Evolutionary conservation across 2,113 vertebrate species (phyloP).

Genomic region (Coptodon bakossiorum): DNA sequence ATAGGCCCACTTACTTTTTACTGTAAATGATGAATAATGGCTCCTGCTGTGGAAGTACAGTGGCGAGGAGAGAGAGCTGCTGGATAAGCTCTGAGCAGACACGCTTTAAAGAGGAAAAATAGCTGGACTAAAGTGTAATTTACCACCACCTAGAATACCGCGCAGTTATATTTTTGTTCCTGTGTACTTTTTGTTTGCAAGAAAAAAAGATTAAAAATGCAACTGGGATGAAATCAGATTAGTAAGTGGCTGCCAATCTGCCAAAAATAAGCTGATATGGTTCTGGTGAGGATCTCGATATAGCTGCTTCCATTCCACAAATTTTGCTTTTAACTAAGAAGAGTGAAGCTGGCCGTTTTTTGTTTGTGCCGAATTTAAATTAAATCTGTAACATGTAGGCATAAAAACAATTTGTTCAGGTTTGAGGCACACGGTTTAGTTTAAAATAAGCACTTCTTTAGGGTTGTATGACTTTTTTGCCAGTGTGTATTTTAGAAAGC

Average conservation of each 20-base stretch:
- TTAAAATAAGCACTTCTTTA: neutral
- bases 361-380: neutral
- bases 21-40: slow-evolving; percentile 50
- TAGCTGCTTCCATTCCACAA: neutral
- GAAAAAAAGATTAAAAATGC: neutral
- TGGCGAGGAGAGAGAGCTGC: neutral
- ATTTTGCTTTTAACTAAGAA: neutral
- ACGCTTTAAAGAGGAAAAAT: neutral
- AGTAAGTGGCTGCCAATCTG: neutral
- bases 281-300: neutral
- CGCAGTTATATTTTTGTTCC: neutral
- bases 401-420: neutral
- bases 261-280: neutral
- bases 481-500: neutral
- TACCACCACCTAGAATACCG: neutral
- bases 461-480: neutral
- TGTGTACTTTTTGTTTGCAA: neutral
- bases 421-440: neutral
- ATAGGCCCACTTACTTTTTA: slow-evolving; percentile 8
- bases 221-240: neutral
- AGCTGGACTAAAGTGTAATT: neutral
- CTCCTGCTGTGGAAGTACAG: neutral
- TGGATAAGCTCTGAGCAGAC: neutral
- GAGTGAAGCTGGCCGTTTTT: neutral
- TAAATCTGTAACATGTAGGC: neutral